Evolutionary conservation across 2,113 vertebrate species (phyloP).

Genomic region (Gymnobelideus leadbeateri): DNA sequence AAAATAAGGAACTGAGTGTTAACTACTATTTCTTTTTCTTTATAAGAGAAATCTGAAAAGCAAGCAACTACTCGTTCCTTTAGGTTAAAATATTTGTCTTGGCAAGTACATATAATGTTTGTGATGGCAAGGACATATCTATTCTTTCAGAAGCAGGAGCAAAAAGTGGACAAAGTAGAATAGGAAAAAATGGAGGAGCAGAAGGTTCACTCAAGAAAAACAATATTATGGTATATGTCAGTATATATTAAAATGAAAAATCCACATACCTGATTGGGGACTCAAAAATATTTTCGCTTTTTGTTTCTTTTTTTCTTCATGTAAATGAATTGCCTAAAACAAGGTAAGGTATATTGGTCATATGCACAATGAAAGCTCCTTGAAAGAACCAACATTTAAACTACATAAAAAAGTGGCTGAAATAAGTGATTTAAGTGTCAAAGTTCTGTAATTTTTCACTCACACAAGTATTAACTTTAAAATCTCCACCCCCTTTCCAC

Average conservation of each 20-base stretch:
- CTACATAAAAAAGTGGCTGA: constrained; percentile 50
- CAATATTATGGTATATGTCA: not conserved
- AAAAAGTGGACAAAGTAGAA: not conserved
- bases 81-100: not conserved
- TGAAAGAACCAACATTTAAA: constrained; percentile 53
- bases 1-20: not conserved
- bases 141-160: not conserved
- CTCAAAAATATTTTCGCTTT: constrained; percentile 90
- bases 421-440: constrained; percentile 29
- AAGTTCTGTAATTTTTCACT: constrained; percentile 25
- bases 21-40: not conserved
- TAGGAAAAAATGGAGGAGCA: not conserved
- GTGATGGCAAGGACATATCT: not conserved
- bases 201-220: not conserved
- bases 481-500: not conserved
- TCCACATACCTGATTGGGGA: constrained; percentile 92
- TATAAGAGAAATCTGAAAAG: not conserved
- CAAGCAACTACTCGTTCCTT: not conserved
- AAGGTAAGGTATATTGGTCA: constrained; percentile 70
- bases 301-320: constrained; percentile 91
- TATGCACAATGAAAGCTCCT: constrained; percentile 54
- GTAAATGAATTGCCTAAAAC: constrained; percentile 85
- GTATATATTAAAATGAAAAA: not conserved
- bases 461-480: not conserved
- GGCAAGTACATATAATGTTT: not conserved